Base-by-base conservation (phyloP, 1,140 invertebrate genomes). In the Cyclina sinensis region DNA sequence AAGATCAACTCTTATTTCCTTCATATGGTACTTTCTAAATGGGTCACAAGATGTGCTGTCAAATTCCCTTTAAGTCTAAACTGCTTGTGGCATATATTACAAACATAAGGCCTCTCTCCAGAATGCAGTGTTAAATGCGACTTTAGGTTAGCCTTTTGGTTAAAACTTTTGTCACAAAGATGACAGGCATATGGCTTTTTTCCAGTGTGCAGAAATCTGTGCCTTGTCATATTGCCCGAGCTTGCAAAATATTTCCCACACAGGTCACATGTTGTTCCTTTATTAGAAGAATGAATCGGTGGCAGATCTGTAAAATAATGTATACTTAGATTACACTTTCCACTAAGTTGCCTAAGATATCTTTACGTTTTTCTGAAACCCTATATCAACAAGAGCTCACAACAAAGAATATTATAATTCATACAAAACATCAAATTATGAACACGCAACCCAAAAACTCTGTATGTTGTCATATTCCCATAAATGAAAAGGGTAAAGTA, bases 161-260 rank as follows among this genome's bases (percentile, higher is more conserved):
- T 85, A 43, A 91, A 91, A 14, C 24, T 32, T 32, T 78, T 73
- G 0, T 65, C 82, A 86, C 90, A 91, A 4, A 85, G 24, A 12
- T 59, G 37, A 51, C 90, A 91, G 27, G 68, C 62, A 65, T 48
- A 98, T 3, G 98, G 98, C 95, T 98, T 99, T 95, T 99, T 98
- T 12, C 98, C 98, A 95, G 93, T 99, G 89, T 95, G 94, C 18
- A 91, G 91, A 83, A 82, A 27, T 24, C 68, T n/a, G 70, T 92
- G 92, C 21, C 81, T 54, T 37, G 79, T 68, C n/a, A 92, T 65
- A 39, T 89, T 73, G 21, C 74, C 74, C n/a, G 46, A 14, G 39
- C 80, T 82, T 14, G 51, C n/a, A 37, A 82, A 82, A 3, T 68
- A 35, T 32, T 65, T 82, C 0, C 39, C 62, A 27, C 80, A 82